These are phyloP conservation scores for Aproaerema taeniolella DNA, from an alignment of 2,888 invertebrate genomes.

Conservation along the genomic window DNA sequence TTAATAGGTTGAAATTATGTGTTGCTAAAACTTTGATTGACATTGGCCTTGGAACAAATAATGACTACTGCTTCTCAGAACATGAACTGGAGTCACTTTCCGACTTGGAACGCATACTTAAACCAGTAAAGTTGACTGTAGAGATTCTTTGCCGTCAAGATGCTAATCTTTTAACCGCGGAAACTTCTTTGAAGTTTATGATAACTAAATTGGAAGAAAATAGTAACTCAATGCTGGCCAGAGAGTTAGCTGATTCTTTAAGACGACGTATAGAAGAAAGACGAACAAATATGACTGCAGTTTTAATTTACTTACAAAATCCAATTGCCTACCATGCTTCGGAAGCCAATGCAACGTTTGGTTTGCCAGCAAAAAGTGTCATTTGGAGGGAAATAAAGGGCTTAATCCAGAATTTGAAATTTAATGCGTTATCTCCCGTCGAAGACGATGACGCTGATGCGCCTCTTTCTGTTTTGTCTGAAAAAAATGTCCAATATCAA, in stretches of 20 bases:
- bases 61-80: too few species aligned
- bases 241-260: background rate
- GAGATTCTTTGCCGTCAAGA: slow-evolving; percentile 1
- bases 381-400: background rate
- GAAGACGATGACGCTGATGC: too few species aligned
- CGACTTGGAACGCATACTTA: too few species aligned
- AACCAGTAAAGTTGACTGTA: slow-evolving; percentile 18
- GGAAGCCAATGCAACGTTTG: slow-evolving; percentile 1
- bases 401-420: background rate
- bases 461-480: too few species aligned
- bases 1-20: too few species aligned
- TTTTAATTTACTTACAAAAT: slow-evolving; percentile 2
- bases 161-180: background rate
- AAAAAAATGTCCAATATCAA: too few species aligned
- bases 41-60: too few species aligned
- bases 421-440: too few species aligned
- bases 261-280: slow-evolving; percentile 11
- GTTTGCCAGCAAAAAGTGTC: slow-evolving; percentile 1
- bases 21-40: too few species aligned
- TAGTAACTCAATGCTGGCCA: background rate
- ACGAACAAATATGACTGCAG: slow-evolving; percentile 2
- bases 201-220: slow-evolving; percentile 1
- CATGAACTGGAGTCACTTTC: too few species aligned
- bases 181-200: background rate
- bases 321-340: background rate